Conservation (phyloP, 2,113 vertebrate genomes). For the Aphyosemion australe region DNA sequence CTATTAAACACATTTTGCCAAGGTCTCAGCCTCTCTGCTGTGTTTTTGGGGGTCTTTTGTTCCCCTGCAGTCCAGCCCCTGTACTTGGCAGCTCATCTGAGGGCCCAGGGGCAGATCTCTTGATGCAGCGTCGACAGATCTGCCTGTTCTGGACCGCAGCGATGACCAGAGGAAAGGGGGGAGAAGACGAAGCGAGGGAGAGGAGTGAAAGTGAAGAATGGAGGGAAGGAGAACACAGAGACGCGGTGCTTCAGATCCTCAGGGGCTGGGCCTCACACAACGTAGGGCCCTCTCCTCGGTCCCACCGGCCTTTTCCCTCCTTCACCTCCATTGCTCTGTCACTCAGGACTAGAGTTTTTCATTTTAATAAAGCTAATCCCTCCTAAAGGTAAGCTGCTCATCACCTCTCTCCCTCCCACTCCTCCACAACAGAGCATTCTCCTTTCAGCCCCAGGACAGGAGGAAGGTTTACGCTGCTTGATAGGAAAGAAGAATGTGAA, state of each 20-base stretch:
- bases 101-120: conserved; percentile 61
- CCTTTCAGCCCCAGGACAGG: conserved; percentile 63
- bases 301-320: conserved; percentile 41
- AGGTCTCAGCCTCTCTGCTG: conserved; percentile 54
- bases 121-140: conserved; percentile 71
- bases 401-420: conserved; percentile 59
- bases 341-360: conserved; percentile 76
- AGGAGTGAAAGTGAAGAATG: conserved; percentile 76
- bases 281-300: conserved; percentile 28
- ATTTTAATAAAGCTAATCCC: conserved; percentile 79
- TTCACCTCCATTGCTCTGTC: conserved; percentile 73
- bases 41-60: conserved; percentile 61
- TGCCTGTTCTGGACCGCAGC: conserved; percentile 55
- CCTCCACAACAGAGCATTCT: conserved; percentile 56
- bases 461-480: conserved; percentile 64
- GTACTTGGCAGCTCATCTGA: conserved; percentile 81
- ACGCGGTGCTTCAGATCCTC: conserved; percentile 65
- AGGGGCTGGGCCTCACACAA: conserved; percentile 51
- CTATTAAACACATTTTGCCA: conserved; percentile 70
- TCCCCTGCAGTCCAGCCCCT: conserved; percentile 47
- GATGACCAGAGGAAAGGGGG: conserved; percentile 43
- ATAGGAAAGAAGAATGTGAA: conserved; percentile 73
- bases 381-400: conserved; percentile 73
- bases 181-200: conserved; percentile 43
- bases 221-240: conserved; percentile 60